Base-by-base conservation (phyloP, 1,140 invertebrate genomes). In the Araneus ventricosus region DNA sequence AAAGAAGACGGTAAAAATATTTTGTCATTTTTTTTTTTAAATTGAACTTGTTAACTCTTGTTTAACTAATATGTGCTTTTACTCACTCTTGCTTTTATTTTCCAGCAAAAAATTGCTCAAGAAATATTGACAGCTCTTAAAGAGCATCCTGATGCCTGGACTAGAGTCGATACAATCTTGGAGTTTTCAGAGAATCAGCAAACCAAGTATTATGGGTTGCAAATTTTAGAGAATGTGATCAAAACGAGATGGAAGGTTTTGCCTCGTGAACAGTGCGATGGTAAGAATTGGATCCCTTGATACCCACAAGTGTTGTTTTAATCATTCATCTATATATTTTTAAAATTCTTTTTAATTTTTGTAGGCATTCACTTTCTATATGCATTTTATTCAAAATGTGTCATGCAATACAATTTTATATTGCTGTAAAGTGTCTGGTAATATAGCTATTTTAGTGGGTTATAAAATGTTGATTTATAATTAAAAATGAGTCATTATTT, bases 61-160 rank as follows among this genome's bases (percentile, higher is more conserved):
- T n/a, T n/a, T n/a, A n/a, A n/a, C n/a, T n/a, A n/a, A n/a, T n/a
- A n/a, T n/a, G n/a, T n/a, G n/a, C n/a, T n/a, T n/a, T n/a, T n/a
- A n/a, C n/a, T n/a, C n/a, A n/a, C n/a, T n/a, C n/a, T n/a, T 84
- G 22, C 10, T 0, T 5, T 52, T 84, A 5, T 52, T 52, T 82
- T 95, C 24, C 94, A 99, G 96, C 98, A 99, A 96, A 96, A 98
- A 94, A 96, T 98, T 89, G 99, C 99, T 70, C 98, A 99, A 96
- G 98, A 99, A 95, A 97, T 99, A 93, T 96, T 99, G 94, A 99
- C 99, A 92, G 97, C 97, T 93, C 96, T 99, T 41, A 99, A 99
- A 96, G 99, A 99, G 96, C 99, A 99, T 96, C 99, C 99, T 59
- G 98, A 99, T 97, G 98, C 99, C 39, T 99, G 99, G 99, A 99